A percentile compares a stretch with the other conserved stretches of the same genome.
These are phyloP conservation scores for Morus bassanus DNA, from an alignment of 2,797 vertebrate species.

Conservation along the genomic window DNA sequence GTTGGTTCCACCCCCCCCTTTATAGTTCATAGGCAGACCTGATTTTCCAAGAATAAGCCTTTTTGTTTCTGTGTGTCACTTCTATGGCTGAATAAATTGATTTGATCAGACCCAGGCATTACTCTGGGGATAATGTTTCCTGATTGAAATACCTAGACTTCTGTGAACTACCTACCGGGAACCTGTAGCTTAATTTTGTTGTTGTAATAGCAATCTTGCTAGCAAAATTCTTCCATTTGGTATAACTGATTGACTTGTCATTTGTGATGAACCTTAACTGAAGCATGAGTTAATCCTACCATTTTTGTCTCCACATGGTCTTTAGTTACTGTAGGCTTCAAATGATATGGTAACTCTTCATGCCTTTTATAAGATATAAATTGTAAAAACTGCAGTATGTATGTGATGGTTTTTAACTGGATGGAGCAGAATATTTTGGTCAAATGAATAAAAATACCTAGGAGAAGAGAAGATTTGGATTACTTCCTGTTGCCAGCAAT, in stretches of 20 bases:
- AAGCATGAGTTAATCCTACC: constrained; percentile 64
- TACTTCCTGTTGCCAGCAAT: not conserved
- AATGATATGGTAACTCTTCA: not conserved
- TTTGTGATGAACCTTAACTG: constrained; percentile 73
- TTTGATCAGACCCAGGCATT: constrained; percentile 26
- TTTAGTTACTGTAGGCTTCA: constrained; percentile 48
- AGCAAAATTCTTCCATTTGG: constrained; percentile 76
- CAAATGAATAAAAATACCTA: not conserved
- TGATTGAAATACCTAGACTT: constrained; percentile 32
- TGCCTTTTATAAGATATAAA: not conserved
- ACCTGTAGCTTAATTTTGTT: constrained; percentile 60
- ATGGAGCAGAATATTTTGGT: not conserved
- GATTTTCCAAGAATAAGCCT: not conserved
- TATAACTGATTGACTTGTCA: constrained; percentile 78
- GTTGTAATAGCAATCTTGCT: constrained; percentile 66
- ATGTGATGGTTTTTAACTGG: not conserved
- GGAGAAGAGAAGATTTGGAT: not conserved
- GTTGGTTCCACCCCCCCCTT: constrained; percentile 65
- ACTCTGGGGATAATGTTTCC: constrained; percentile 27
- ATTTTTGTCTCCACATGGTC: constrained; percentile 40
- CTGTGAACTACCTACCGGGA: constrained; percentile 40
- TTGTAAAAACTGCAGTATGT: not conserved
- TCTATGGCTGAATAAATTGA: not conserved
- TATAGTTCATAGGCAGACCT: not conserved
- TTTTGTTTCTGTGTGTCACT: not conserved